Base-by-base conservation (phyloP, 2,888 invertebrate species). In the Colletes collaris region DNA sequence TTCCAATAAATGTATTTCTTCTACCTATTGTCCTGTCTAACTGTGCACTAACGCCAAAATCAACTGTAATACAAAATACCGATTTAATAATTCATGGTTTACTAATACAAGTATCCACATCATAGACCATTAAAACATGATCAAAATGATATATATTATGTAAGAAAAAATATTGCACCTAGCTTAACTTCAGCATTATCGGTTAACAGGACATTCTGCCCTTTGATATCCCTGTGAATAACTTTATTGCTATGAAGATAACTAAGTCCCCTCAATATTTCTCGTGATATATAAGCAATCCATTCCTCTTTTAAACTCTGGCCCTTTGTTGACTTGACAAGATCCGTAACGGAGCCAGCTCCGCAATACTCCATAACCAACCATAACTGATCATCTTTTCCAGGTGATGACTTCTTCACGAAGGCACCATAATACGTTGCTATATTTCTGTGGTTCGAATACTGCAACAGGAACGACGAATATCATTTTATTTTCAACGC, bases 311-410 rank as follows among this genome's bases (percentile, higher is more conserved):
- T 99, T 88, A 99, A 95, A 85, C 97, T 97, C 93, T 98, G 98
- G 69, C 99, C 99, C 94, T 99, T 99, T 83, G 99, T 99, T 83
- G 99, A 99, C 94, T 99, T 99, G 70, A 99, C 99, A 92, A 99
- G 95, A 94, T 99, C 99, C 85, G 99, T 99, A 77, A 99, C 98
- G 73, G 99, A 99, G 80, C 98, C 96, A 93, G 99, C 99, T 89
- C 99, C 99, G 94, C 99, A 99, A 93, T 99, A 99, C 94, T 99
- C 99, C 99, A 99, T 99, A 79, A 99, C 99, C 93, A 99, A 95
- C 99, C 99, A 99, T 78, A 99, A 94, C 93, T 99, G 99, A 94
- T 99, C 99, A 94, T 99, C 99, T 94, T 99, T 99, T 60, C 99
- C 99, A 0, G 98, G 97, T 55, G 98, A 98, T 90, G 98, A 98